Evolutionary conservation across 2,888 invertebrate genomes (phyloP).

Genomic region (Allygus modestus): DNA sequence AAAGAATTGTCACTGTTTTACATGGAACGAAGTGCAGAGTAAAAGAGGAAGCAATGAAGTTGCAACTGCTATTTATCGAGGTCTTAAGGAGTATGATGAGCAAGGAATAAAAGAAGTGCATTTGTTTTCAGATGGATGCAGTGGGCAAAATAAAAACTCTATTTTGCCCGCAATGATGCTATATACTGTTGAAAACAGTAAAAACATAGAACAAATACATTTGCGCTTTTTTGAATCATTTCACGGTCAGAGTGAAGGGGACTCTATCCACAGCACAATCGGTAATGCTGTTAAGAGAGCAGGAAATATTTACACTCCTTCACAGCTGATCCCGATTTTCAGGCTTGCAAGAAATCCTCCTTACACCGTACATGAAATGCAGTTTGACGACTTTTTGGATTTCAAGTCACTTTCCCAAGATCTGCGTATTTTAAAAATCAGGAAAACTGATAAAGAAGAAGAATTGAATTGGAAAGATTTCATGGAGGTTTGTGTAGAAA

Average conservation of each 20-base stretch:
- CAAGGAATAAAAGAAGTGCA: slow-evolving; percentile 19
- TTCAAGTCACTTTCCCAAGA: slow-evolving; percentile 27
- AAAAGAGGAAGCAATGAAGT: slow-evolving; percentile 34
- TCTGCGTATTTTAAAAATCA: not conserved
- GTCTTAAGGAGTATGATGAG: slow-evolving; percentile 8
- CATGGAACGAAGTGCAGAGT: slow-evolving; percentile 35
- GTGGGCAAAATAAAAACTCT: slow-evolving; percentile 50
- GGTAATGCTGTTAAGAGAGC: slow-evolving; percentile 25
- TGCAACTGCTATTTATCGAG: slow-evolving; percentile 16
- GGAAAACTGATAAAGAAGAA: not conserved
- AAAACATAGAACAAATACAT: slow-evolving; percentile 17
- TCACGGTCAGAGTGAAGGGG: slow-evolving; percentile 47
- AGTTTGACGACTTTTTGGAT: slow-evolving; percentile 35
- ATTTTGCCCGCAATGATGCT: slow-evolving; percentile 45
- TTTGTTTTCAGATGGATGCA: no score
- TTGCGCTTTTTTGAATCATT: slow-evolving; percentile 36
- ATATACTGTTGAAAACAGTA: slow-evolving; percentile 23
- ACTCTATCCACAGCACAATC: slow-evolving; percentile 47
- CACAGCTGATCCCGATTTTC: slow-evolving; percentile 51
- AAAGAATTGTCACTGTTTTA: slow-evolving; percentile 30
- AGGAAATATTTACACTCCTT: slow-evolving; percentile 18
- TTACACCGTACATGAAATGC: slow-evolving; percentile 31
- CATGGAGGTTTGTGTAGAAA: not conserved
- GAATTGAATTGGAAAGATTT: slow-evolving; percentile 11
- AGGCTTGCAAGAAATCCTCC: slow-evolving; percentile 42